These are phyloP conservation scores for Galerucella calmariensis DNA, from an alignment of 2,888 invertebrate species.

Conservation along the genomic window DNA sequence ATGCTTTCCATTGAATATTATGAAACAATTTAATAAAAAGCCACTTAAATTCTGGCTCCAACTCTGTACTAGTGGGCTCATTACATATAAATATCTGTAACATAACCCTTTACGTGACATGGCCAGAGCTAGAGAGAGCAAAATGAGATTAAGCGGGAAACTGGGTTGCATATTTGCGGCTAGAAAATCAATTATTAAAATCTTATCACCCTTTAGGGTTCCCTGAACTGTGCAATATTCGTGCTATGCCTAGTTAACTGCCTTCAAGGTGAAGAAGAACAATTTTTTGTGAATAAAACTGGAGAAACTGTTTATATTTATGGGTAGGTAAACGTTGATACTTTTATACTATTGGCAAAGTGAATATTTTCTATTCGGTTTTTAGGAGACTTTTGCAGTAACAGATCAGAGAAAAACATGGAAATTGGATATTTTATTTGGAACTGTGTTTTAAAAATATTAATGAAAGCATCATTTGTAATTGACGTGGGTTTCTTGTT, in stretches of 20 bases:
- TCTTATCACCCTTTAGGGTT: conserved; percentile 46
- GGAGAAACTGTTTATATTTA: not conserved
- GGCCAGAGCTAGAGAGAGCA: conserved; percentile 20
- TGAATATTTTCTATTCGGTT: not conserved
- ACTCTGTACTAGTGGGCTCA: conserved; percentile 30
- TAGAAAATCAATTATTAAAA: conserved; percentile 51
- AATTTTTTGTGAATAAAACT: not conserved
- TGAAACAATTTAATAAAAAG: no score
- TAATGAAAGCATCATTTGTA: no score
- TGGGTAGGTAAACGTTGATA: not conserved
- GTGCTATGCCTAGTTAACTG: conserved; percentile 32
- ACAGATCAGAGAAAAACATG: no score
- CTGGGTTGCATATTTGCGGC: conserved; percentile 42
- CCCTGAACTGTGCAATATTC: conserved; percentile 48
- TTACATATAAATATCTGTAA: conserved; percentile 43
- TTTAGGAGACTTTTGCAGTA: no score
- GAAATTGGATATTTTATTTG: no score
- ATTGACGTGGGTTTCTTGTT: no score
- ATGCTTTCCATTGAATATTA: no score
- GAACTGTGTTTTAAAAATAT: no score
- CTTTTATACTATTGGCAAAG: not conserved
- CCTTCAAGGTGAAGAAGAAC: not conserved
- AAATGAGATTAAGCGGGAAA: conserved; percentile 37
- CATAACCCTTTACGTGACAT: conserved; percentile 37
- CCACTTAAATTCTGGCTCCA: not conserved